Conservation (phyloP, 2,888 invertebrate species). For the Eulithis prunata region DNA sequence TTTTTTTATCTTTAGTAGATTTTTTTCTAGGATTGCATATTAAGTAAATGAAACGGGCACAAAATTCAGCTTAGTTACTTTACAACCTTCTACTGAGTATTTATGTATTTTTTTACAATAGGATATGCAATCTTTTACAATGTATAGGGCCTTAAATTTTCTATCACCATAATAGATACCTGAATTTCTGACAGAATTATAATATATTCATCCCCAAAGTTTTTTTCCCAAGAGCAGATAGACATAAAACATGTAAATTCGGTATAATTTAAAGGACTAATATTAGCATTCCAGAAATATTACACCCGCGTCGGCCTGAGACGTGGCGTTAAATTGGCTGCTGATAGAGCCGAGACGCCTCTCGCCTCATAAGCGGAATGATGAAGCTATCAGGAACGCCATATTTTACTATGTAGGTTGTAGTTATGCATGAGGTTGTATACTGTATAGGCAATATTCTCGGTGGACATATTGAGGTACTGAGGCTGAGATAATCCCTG, state of each 20-base stretch:
- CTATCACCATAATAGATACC: not conserved
- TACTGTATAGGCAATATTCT: too few relatives aligned
- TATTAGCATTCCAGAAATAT: conserved; percentile 57
- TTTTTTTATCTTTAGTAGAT: too few relatives aligned
- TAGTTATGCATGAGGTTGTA: not conserved
- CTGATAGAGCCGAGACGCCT: conserved; percentile 48
- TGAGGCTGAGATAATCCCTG: too few relatives aligned
- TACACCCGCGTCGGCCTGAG: conserved; percentile 60
- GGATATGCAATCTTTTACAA: too few relatives aligned
- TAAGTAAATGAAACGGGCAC: too few relatives aligned
- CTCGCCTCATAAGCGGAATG: conserved; percentile 39
- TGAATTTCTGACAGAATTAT: not conserved
- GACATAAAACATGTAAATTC: conserved; percentile 27
- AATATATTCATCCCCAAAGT: conserved; percentile 11
- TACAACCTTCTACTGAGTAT: too few relatives aligned
- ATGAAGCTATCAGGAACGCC: conserved; percentile 30
- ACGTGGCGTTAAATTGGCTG: conserved; percentile 79
- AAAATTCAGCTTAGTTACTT: too few relatives aligned
- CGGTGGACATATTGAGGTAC: too few relatives aligned
- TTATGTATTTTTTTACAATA: too few relatives aligned
- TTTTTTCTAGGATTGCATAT: too few relatives aligned
- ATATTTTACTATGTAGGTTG: conserved; percentile 23
- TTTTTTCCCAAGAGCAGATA: conserved; percentile 16
- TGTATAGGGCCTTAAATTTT: too few relatives aligned
- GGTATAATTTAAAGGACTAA: conserved; percentile 32